Base-by-base conservation (phyloP, 2,888 invertebrate genomes). In the Chrysodeixis includens region DNA sequence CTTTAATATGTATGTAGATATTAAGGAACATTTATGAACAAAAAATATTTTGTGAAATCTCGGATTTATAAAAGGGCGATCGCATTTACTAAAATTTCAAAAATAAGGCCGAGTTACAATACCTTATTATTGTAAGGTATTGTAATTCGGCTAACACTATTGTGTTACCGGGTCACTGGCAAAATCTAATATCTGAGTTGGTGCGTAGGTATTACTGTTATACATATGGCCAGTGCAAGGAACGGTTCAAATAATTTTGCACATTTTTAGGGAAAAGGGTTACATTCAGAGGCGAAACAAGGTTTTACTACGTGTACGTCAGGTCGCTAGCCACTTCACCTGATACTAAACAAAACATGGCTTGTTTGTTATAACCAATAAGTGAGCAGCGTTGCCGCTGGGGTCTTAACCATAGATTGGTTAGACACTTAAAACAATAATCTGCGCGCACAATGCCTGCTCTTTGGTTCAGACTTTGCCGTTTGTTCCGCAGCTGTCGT, bases 1-100 rank as follows among this genome's bases (percentile, higher is more conserved):
- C 12, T 32, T 44, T 30, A 54, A 68, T 63, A 55, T 69, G 35
- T 40, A 55, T 60, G 59, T 18, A 22, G 35, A 51, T 14, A 60
- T 44, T 60, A 35, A 69, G 69, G 57, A 12, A 60, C 49, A 35
- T 53, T 40, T n/a, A 14, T 3, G 30, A 16, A 30, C 26, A 26
- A 26, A 26, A 26, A 26, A 26, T 26, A n/a, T n/a, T n/a, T n/a
- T n/a, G n/a, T n/a, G n/a, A n/a, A n/a, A n/a, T n/a, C n/a, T n/a
- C n/a, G n/a, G n/a, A n/a, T n/a, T n/a, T n/a, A n/a, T n/a, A n/a
- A n/a, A n/a, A n/a, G n/a, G n/a, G n/a, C n/a, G n/a, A n/a, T n/a
- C n/a, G n/a, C n/a, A n/a, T n/a, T n/a, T n/a, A n/a, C n/a, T n/a
- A n/a, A n/a, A n/a, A n/a, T n/a, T n/a, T n/a, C n/a, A n/a, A n/a